A percentile compares a stretch with the other conserved stretches of the same genome.
Evolutionary conservation across 2,113 vertebrate genomes (phyloP).

Genomic region (Ailuropoda melanoleuca): DNA sequence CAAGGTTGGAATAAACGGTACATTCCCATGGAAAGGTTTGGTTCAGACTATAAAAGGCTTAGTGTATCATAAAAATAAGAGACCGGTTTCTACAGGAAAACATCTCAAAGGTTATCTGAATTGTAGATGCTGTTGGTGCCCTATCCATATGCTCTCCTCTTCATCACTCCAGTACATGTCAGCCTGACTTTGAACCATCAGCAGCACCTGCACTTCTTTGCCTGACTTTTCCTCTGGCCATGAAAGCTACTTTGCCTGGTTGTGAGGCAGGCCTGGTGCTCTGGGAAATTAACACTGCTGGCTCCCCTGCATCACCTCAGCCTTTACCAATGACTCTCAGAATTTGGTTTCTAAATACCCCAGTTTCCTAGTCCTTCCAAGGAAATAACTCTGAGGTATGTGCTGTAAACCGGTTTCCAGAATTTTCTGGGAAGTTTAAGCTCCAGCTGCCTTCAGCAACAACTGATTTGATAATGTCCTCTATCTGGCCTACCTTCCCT

Average conservation of each 20-base stretch:
- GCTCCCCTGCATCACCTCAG: not conserved
- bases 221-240: not conserved
- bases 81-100: not conserved
- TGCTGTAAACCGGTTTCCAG: not conserved
- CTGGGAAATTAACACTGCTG: not conserved
- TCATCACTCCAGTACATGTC: not conserved
- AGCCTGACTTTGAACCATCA: not conserved
- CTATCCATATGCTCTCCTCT: not conserved
- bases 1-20: not conserved
- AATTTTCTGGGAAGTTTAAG: conserved; percentile 30
- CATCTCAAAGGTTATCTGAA: not conserved
- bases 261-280: not conserved
- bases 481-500: not conserved
- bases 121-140: not conserved
- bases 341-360: not conserved
- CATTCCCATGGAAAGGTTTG: not conserved
- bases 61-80: not conserved
- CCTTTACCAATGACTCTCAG: not conserved
- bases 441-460: not conserved
- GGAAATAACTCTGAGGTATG: not conserved
- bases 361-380: not conserved
- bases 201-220: not conserved
- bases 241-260: not conserved
- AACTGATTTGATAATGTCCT: not conserved
- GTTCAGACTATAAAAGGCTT: not conserved